Percentiles rank a stretch among this genome's conserved stretches.
Evolutionary conservation across 2,888 invertebrate species (phyloP).

Genomic region (Agrilus biguttatus): DNA sequence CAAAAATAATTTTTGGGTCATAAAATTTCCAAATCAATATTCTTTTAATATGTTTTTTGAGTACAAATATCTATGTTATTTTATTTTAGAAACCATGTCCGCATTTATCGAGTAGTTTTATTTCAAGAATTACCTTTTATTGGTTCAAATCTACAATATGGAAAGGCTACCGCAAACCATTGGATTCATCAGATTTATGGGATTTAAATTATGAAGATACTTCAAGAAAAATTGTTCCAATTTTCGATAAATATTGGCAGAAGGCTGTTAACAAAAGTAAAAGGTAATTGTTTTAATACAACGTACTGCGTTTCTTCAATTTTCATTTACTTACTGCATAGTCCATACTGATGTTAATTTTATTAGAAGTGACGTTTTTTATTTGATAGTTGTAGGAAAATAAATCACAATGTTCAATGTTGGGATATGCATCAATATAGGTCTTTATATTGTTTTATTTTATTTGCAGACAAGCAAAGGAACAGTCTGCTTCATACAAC

Average conservation of each 20-base stretch:
- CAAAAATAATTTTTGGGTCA: too few relatives aligned
- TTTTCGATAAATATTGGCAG: constrained; percentile 74
- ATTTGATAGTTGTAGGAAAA: too few relatives aligned
- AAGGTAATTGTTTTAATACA: constrained; percentile 36
- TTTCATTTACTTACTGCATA: too few relatives aligned
- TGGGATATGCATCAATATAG: too few relatives aligned
- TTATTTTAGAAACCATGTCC: constrained; percentile 68
- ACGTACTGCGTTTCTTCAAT: too few relatives aligned
- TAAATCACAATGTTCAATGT: too few relatives aligned
- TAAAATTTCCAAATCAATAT: too few relatives aligned
- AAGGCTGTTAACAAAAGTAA: constrained; percentile 47
- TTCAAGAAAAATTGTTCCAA: constrained; percentile 63
- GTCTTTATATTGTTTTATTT: too few relatives aligned
- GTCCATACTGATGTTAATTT: too few relatives aligned
- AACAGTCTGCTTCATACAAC: constrained; percentile 44
- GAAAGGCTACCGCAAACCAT: constrained; percentile 69
- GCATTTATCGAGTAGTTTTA: constrained; percentile 69
- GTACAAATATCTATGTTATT: neutral
- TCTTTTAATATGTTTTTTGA: too few relatives aligned
- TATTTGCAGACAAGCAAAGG: constrained; percentile 34
- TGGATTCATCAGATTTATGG: constrained; percentile 78
- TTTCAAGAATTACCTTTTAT: constrained; percentile 70
- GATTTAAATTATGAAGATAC: constrained; percentile 73
- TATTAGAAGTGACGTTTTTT: too few relatives aligned
- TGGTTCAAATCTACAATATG: constrained; percentile 84